phyloP scores from a whole-genome alignment of 2,113 vertebrate genomes.

The Laticauda laticaudata region DNA sequence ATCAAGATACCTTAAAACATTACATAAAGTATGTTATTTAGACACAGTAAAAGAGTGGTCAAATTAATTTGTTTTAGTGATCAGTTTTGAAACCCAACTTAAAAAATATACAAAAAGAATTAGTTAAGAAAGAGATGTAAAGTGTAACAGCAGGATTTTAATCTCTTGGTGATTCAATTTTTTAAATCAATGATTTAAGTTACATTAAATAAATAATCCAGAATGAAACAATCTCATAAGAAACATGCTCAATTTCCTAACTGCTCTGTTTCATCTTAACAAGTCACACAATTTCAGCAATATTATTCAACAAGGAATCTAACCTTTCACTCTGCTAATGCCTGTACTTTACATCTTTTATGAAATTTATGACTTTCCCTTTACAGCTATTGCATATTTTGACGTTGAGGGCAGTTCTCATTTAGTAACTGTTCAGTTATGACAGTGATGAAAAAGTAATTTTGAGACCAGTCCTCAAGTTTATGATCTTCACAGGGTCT shows the following conservation, averaged over 20 bases:
- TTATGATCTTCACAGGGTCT: background rate
- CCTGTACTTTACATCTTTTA: background rate
- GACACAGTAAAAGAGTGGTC: background rate
- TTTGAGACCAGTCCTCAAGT: background rate
- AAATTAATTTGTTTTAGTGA: background rate
- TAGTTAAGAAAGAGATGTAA: background rate
- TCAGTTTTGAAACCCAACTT: background rate
- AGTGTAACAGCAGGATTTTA: background rate
- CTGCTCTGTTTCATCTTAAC: background rate
- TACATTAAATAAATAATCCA: background rate
- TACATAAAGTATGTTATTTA: background rate
- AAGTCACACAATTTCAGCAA: background rate
- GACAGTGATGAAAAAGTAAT: background rate
- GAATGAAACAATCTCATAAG: background rate
- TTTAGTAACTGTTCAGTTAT: background rate
- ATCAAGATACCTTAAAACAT: background rate
- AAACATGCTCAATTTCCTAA: background rate
- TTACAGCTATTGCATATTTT: background rate
- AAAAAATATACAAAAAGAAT: background rate
- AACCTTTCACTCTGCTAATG: background rate
- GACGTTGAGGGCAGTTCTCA: background rate
- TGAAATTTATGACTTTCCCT: background rate
- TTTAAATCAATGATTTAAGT: background rate
- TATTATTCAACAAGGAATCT: background rate
- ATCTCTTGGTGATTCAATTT: background rate